Base-by-base conservation (phyloP, 1,140 invertebrate species). In the Latrodectus geometricus region DNA sequence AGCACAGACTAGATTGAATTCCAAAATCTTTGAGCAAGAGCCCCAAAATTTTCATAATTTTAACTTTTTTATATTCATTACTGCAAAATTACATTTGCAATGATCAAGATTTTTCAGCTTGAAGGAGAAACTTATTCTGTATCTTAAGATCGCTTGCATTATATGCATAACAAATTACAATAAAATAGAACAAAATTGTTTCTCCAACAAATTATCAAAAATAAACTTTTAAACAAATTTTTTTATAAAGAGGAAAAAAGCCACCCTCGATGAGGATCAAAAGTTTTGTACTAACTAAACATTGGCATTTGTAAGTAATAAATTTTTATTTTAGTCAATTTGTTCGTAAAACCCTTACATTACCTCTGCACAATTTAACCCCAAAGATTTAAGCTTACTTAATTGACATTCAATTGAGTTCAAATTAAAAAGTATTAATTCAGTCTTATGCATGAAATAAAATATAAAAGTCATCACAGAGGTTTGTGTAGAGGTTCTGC, bases 121-220 rank as follows among this genome's bases (percentile, higher is more conserved):
- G 23, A 21, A 49, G 48, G 23, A 74, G 72, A 74, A 74, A 74
- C 23, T 74, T 49, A 49, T 74, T 35, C n/a, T 49, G 11, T 12
- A 54, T 35, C 48, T 49, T 35, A 4, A n/a, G 23, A 35, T 61
- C 23, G 9, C 15, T 9, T 83, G 12, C 17, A 21, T 49, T n/a
- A 35, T 65, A 48, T 48, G 17, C 68, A 20, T 69, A 69, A 69
- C 8, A n/a, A 49, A 49, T 35, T n/a, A 74, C 72, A 74, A 72
- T 83, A 61, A 73, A 83, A 65, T 35, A 20, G 48, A 74, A 74
- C 66, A 65, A 50, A 82, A 82, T n/a, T 9, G 69, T 82, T 82
- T 74, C 80, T 61, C 80, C 80, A 83, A 83, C 80, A 83, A n/a
- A 11, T 61, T 83, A 83, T 83, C 80, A 83, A 83, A 83, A 83